A percentile compares a stretch with the other conserved stretches of the same genome.
These are phyloP conservation scores for Liparis tanakae DNA, from an alignment of 2,797 vertebrate genomes.

Conservation along the genomic window DNA sequence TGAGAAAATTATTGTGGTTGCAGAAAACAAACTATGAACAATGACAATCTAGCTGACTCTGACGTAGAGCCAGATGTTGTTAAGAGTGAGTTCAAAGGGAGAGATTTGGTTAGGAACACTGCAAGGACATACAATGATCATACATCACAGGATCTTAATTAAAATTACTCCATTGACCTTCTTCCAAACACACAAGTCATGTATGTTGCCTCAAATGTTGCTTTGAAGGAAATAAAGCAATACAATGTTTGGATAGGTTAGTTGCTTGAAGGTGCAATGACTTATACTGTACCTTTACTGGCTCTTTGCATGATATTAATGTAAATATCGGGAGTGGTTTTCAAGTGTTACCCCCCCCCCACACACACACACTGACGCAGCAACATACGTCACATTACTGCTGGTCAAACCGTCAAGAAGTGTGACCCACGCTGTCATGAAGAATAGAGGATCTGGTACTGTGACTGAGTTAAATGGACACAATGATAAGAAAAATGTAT, in stretches of 20 bases:
- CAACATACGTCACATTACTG: neutral
- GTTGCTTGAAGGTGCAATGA: conserved; percentile 2
- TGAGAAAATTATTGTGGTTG: conserved; percentile 26
- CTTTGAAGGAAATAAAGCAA: conserved; percentile 14
- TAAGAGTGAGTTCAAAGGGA: conserved; percentile 11
- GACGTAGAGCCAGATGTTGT: conserved; percentile 15
- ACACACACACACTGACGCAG: no score
- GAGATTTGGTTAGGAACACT: conserved; percentile 33
- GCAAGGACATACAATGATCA: neutral
- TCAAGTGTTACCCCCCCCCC: neutral
- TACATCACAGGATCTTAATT: neutral
- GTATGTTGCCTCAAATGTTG: conserved; percentile 2
- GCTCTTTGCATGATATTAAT: neutral
- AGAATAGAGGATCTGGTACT: conserved; percentile 9
- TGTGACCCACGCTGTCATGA: neutral
- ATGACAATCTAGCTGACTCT: neutral
- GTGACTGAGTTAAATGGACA: conserved; percentile 10
- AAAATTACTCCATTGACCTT: neutral
- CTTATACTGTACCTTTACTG: neutral
- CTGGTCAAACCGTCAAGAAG: conserved; percentile 8
- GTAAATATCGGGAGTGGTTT: neutral
- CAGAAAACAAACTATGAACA: conserved; percentile 13
- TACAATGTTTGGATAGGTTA: conserved; percentile 21
- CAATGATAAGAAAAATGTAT: neutral
- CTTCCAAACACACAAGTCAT: neutral